Conservation (phyloP, 1,140 invertebrate genomes). For the Pseudomyrmex flavicornis region DNA sequence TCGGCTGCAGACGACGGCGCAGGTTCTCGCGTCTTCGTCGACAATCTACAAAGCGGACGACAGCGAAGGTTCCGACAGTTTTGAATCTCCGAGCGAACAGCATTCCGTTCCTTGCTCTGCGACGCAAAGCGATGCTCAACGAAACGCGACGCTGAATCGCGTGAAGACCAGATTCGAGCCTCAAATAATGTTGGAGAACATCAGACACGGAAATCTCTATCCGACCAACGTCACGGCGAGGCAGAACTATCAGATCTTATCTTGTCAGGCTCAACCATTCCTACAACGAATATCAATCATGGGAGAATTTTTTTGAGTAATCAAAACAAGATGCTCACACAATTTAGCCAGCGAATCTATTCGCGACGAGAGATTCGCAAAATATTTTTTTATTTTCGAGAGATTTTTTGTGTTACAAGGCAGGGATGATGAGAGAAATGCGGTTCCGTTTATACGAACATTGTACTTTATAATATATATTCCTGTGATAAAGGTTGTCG, state of each 20-base stretch:
- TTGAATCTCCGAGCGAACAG: constrained; percentile 68
- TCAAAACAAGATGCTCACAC: too few relatives aligned
- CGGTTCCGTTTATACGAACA: too few relatives aligned
- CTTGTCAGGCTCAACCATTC: constrained; percentile 90
- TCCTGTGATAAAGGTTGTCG: too few relatives aligned
- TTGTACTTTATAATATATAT: too few relatives aligned
- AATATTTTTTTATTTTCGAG: constrained; percentile 11
- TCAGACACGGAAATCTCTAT: constrained; percentile 86
- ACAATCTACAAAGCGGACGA: constrained; percentile 79
- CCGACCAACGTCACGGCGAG: constrained; percentile 84
- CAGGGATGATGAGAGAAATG: too few relatives aligned
- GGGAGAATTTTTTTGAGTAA: constrained; percentile 87
- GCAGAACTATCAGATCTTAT: constrained; percentile 86
- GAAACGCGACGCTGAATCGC: constrained; percentile 63
- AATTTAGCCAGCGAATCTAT: neutral
- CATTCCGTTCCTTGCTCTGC: constrained; percentile 54
- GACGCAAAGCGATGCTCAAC: neutral
- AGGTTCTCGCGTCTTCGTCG: constrained; percentile 73
- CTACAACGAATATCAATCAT: constrained; percentile 90
- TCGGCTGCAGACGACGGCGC: constrained; percentile 38
- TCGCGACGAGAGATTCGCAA: neutral
- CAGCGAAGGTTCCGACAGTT: constrained; percentile 75
- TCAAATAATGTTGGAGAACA: constrained; percentile 87
- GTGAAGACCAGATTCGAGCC: constrained; percentile 86
- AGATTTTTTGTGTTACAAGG: too few relatives aligned